Evolutionary conservation across 2,888 invertebrate genomes (phyloP), one percentile per base, ranked within the genome.

Genomic region (Tholera decimalis): DNA sequence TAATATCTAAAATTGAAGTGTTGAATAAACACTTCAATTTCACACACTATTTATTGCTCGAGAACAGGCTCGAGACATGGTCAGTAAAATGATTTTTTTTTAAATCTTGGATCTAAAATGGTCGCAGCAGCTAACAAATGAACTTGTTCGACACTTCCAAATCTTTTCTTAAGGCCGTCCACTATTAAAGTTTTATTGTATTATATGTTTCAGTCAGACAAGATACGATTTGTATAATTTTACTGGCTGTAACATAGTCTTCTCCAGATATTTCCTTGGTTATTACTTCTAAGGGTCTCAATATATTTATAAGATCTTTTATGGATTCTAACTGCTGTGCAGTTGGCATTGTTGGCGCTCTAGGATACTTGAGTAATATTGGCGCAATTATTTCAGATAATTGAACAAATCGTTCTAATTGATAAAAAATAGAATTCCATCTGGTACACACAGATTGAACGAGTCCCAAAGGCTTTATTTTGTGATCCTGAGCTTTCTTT

Each of bases 281-380:
- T 70, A 83, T 71, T 66, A 56, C 64, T 82, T 85, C 81, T 67
- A 83, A 76, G 50, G 83, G 79, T 74, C 74, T 79, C 58, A 83
- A 76, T 72, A 83, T 78, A 77, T 74, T 74, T 72, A 66, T 73
- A 63, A 78, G 67, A 72, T 83, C 77, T 72, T 78, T 80, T 61
- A n/a, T n/a, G n/a, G n/a, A n/a, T n/a, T n/a, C n/a, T n/a, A n/a
- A n/a, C n/a, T n/a, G n/a, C n/a, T n/a, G 44, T 70, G 77, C 78
- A 60, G 83, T 73, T 28, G 83, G 73, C 83, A 84, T 84, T 70
- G 83, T 63, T 57, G 82, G 80, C 3, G 80, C 79, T 77, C 79
- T 84, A 56, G 82, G 79, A 68, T 82, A 73, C 64, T 80, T 73
- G 47, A 83, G 66, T 73, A 80, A 74, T 78, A 83, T 80, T 73